A percentile compares a stretch with the other conserved stretches of the same genome.
Evolutionary conservation across 2,888 invertebrate species (phyloP).

Genomic region (Tenthredo distinguenda): DNA sequence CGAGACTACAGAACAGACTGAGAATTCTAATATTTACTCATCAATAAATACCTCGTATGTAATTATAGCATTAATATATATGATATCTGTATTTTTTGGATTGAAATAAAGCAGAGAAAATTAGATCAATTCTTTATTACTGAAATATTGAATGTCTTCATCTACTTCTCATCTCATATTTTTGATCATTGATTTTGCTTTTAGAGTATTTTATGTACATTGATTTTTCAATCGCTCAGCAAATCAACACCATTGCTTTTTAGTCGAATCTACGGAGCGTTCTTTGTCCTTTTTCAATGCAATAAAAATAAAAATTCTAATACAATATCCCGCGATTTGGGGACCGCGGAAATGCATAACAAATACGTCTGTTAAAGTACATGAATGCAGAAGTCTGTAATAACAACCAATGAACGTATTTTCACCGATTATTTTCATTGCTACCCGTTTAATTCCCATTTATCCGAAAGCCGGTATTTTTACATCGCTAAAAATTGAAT

Average conservation of each 20-base stretch:
- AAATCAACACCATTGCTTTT: background rate
- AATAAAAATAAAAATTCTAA: background rate
- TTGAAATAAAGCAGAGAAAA: conserved; percentile 11
- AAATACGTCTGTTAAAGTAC: background rate
- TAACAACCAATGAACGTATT: background rate
- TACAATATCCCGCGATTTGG: background rate
- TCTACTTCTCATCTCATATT: background rate
- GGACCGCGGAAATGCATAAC: background rate
- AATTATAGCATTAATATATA: background rate
- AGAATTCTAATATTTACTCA: background rate
- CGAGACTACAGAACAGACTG: background rate
- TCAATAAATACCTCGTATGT: background rate
- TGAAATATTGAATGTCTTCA: background rate
- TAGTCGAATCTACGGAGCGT: no score
- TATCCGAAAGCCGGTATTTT: background rate
- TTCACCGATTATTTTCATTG: background rate
- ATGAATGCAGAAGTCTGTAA: background rate
- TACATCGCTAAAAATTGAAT: background rate
- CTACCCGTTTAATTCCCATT: background rate
- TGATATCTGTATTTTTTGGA: conserved; percentile 40
- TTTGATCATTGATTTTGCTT: background rate
- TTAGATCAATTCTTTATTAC: background rate
- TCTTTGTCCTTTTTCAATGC: background rate
- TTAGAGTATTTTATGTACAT: background rate
- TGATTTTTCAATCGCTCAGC: background rate